These are phyloP conservation scores for Chamaetylas fuelleborni DNA, from an alignment of 2,113 vertebrate genomes.

Conservation along the genomic window DNA sequence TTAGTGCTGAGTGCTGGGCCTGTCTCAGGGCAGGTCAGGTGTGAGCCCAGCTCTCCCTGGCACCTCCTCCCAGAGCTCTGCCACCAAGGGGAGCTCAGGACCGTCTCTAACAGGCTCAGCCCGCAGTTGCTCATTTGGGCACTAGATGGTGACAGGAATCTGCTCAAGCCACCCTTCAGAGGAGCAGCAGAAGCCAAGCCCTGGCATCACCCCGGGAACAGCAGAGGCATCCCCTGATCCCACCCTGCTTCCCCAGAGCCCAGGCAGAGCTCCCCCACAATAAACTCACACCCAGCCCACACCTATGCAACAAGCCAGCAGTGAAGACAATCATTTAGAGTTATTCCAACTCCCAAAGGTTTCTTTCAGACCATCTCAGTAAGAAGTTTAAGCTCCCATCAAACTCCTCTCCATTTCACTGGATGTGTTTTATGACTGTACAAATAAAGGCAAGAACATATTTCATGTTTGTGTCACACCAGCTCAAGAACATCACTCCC, in stretches of 20 bases:
- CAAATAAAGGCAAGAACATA: background rate
- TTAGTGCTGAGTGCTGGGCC: background rate
- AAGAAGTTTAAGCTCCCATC: background rate
- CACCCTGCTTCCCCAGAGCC: background rate
- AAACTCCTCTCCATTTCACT: background rate
- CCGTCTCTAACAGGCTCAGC: rapidly evolving
- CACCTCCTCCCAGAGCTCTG: background rate
- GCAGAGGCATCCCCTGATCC: background rate
- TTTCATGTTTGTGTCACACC: rapidly evolving
- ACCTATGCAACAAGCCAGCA: rapidly evolving
- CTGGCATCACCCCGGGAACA: too few species aligned
- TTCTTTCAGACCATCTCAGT: background rate
- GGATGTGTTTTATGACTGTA: background rate
- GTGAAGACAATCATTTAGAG: rapidly evolving
- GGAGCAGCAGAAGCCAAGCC: background rate
- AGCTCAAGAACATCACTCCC: background rate
- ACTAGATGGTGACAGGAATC: background rate
- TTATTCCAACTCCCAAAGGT: background rate
- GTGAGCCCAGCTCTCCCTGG: background rate
- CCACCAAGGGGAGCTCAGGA: background rate
- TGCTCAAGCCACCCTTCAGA: background rate
- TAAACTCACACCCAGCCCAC: background rate
- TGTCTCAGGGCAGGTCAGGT: background rate
- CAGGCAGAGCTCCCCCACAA: background rate
- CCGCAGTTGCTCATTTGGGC: background rate